Evolutionary conservation across 2,797 vertebrate species (phyloP), one percentile per base, ranked within the genome.

Genomic region (Xerus rutilus): DNA sequence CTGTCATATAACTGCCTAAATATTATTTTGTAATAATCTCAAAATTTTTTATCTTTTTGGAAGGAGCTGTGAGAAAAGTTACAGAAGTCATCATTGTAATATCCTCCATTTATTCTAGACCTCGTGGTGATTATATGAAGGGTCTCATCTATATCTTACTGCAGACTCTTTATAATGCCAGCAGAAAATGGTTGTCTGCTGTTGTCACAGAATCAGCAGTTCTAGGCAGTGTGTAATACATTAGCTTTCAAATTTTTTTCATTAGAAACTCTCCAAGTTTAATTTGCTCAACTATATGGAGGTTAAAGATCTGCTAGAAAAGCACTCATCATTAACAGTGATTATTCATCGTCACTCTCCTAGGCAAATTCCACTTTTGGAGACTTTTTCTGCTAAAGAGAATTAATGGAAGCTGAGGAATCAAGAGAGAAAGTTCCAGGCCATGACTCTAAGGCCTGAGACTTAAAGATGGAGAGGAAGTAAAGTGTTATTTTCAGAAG

Each of bases 11-110:
- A 93, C 5, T 74, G 69, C 86, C 97, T 93, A 95, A 95, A 90
- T 97, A 96, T 92, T 97, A 82, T 94, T 97, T 89, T 96, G 57
- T 88, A 97, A 96, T 95, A 95, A 95, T 54, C 18, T 97, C 92
- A 39, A 65, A 57, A 39, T 28, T 14, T 12, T 14, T 88, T 94
- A 93, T 76, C 9, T 69, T 30, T 83, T 97, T 91, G 95, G 54
- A 95, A 95, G 43, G 30, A 91, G 15, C 25, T 94, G 17, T 93
- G 92, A 76, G 20, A 45, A 84, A 94, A 94, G 79, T 95, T 95
- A 49, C 4, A 47, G 88, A 84, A 84, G 59, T 93, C 86, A 67
- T 85, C 93, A 45, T 91, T 96, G 85, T 92, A 89, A 94, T 81
- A 91, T 52, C 57, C 59, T 91, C 83, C 94, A 95, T 93, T 79